These are phyloP conservation scores for Setipinna tenuifilis DNA, from an alignment of 2,797 vertebrate genomes.

Conservation along the genomic window DNA sequence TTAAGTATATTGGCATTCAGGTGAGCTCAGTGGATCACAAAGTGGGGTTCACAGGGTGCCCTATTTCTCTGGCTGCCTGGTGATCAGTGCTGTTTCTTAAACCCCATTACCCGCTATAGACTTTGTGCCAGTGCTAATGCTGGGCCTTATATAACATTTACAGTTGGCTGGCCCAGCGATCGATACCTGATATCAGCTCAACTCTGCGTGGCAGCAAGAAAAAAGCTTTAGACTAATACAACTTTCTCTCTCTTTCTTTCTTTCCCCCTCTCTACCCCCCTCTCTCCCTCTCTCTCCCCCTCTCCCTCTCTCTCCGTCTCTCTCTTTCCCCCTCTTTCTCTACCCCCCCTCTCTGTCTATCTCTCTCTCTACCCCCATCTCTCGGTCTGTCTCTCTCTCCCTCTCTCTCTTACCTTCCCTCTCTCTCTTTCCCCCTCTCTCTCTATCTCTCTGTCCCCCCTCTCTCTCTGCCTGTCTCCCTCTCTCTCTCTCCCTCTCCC, in stretches of 20 bases:
- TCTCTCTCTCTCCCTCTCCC: no score
- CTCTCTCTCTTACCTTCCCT: no score
- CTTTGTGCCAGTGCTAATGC: slow-evolving; percentile 16
- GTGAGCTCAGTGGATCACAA: no score
- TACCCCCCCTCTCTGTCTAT: slow-evolving; percentile 30
- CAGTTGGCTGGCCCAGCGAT: slow-evolving; percentile 56
- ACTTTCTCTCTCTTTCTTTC: slow-evolving; percentile 52
- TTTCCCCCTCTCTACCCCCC: slow-evolving; percentile 50
- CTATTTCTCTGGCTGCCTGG: not conserved
- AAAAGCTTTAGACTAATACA: slow-evolving; percentile 46
- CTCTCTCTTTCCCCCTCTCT: no score
- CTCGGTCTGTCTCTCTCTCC: not conserved
- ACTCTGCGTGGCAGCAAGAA: slow-evolving; percentile 62
- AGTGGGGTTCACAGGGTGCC: not conserved
- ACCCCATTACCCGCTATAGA: not conserved
- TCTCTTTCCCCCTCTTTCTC: slow-evolving; percentile 22
- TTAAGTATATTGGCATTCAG: no score
- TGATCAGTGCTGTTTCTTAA: not conserved
- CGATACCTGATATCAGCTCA: slow-evolving; percentile 57
- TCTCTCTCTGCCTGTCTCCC: no score
- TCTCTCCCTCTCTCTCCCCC: slow-evolving; percentile 40
- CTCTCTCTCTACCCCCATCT: no score
- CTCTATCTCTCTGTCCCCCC: no score
- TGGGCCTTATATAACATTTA: slow-evolving; percentile 44
- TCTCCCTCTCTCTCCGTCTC: no score